Evolutionary conservation across 2,797 vertebrate species (phyloP).

Genomic region (Neostethus bicornis): DNA sequence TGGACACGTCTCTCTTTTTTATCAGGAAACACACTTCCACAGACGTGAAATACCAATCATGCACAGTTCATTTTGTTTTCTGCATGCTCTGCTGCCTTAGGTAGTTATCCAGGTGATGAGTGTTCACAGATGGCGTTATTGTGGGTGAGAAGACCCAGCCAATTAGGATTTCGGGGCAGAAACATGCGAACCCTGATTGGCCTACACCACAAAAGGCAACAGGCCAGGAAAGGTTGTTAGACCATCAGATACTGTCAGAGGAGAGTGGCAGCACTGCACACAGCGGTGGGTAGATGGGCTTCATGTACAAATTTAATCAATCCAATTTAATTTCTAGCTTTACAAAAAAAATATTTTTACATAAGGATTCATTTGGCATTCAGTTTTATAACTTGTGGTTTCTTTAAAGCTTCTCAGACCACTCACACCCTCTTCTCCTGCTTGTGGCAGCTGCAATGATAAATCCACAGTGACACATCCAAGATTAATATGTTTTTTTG

Average conservation of each 20-base stretch:
- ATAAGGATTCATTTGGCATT: neutral
- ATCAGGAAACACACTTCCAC: conserved; percentile 12
- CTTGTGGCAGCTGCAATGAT: conserved; percentile 42
- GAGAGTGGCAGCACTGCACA: conserved; percentile 15
- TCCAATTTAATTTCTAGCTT: no score
- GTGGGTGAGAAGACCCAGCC: conserved; percentile 67
- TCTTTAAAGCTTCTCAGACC: conserved; percentile 9
- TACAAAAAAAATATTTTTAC: neutral
- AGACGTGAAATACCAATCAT: conserved; percentile 14
- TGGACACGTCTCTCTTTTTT: conserved; percentile 1
- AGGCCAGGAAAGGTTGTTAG: conserved; percentile 58
- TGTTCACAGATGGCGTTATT: conserved; percentile 67
- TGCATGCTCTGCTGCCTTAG: conserved; percentile 59
- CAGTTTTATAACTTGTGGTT: neutral
- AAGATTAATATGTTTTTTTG: conserved; percentile 61
- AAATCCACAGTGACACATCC: conserved; percentile 43
- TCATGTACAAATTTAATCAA: neutral
- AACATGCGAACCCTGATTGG: conserved; percentile 61
- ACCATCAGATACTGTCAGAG: conserved; percentile 45
- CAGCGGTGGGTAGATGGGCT: conserved; percentile 17
- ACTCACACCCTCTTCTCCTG: conserved; percentile 38
- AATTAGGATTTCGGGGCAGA: conserved; percentile 53
- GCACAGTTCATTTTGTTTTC: conserved; percentile 42
- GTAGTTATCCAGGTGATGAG: conserved; percentile 69
- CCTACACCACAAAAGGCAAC: conserved; percentile 37